Conservation (phyloP, 2,113 vertebrate species). For the Tetrax tetrax region DNA sequence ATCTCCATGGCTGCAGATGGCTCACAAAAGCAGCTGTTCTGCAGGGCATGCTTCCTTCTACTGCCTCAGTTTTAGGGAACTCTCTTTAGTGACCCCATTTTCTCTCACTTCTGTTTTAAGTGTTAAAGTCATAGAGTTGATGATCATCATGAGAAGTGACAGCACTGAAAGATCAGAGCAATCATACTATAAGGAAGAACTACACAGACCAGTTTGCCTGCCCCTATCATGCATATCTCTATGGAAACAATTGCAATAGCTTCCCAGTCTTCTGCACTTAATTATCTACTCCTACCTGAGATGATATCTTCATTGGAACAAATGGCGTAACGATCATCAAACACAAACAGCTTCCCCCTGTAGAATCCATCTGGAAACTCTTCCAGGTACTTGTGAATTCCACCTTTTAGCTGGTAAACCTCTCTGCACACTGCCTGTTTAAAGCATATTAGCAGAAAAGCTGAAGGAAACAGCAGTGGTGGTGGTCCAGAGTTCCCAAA, state of each 20-base stretch:
- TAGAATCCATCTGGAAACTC: constrained; percentile 94
- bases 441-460: constrained; percentile 40
- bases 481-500: background rate
- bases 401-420: constrained; percentile 95
- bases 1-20: background rate
- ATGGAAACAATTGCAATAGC: background rate
- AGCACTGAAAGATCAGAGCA: background rate
- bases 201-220: background rate
- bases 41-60: background rate
- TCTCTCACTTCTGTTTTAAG: background rate
- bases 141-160: background rate
- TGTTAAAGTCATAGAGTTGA: background rate
- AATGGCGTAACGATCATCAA: constrained; percentile 94
- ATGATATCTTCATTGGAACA: constrained; percentile 86
- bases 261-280: background rate
- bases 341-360: constrained; percentile 95
- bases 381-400: constrained; percentile 97
- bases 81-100: background rate
- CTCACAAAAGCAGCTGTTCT: background rate
- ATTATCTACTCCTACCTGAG: constrained; percentile 80
- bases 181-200: background rate
- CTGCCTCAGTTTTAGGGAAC: background rate
- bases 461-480: background rate
- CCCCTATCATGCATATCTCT: background rate
- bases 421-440: constrained; percentile 90